Conservation (phyloP, 2,888 invertebrate genomes). For the Campoplex nolae region DNA sequence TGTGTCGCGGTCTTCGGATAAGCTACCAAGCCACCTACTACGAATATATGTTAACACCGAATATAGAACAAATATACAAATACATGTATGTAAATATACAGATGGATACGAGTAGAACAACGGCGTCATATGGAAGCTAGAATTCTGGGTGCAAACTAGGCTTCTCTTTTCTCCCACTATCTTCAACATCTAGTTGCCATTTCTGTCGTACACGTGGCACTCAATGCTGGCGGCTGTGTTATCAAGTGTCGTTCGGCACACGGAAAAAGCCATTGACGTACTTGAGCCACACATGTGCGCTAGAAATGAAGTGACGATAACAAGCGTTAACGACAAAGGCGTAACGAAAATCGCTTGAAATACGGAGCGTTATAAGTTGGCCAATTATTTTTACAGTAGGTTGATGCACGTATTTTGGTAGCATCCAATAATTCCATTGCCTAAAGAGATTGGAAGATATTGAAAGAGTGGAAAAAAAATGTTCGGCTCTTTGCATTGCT, state of each 20-base stretch:
- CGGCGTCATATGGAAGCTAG: conserved; percentile 31
- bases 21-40: conserved; percentile 27
- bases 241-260: neutral
- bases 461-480: conserved; percentile 6
- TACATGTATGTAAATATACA: neutral
- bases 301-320: neutral
- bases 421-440: neutral
- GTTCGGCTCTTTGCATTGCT: conserved; percentile 29
- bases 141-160: conserved; percentile 14
- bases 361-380: neutral
- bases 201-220: conserved; percentile 25
- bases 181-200: conserved; percentile 21
- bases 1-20: conserved; percentile 56
- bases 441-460: conserved; percentile 14
- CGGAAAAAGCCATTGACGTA: neutral
- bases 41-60: conserved; percentile 20
- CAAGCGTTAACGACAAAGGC: neutral
- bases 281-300: neutral
- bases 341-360: neutral
- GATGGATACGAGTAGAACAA: neutral
- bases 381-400: neutral
- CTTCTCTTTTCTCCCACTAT: conserved; percentile 25
- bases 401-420: neutral
- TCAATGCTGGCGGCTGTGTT: conserved; percentile 19
- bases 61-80: conserved; percentile 26